Conservation (phyloP, 2,888 invertebrate genomes). For the Ditula angustiorana region DNA sequence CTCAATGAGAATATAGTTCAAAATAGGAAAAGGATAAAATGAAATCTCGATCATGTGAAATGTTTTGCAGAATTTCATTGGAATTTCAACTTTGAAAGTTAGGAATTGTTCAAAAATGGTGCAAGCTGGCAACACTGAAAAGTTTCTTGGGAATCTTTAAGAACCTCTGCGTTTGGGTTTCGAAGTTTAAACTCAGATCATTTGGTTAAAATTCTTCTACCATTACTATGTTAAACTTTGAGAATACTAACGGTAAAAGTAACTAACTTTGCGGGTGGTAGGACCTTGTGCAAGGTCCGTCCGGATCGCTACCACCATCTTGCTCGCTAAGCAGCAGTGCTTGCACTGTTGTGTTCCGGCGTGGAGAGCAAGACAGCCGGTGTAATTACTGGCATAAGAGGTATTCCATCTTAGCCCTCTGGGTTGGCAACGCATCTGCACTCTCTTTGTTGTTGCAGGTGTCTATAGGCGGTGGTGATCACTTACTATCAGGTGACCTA, state of each 20-base stretch:
- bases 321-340: too few species aligned
- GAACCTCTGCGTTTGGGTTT: constrained; percentile 20
- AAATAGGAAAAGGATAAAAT: background rate
- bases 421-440: too few species aligned
- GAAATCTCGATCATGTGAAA: constrained; percentile 1
- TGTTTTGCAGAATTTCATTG: background rate
- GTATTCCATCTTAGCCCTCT: too few species aligned
- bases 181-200: constrained; percentile 27
- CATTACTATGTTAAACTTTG: background rate
- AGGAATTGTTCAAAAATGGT: background rate
- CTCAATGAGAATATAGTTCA: background rate
- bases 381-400: too few species aligned
- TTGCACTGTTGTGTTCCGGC: too few species aligned
- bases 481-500: too few species aligned
- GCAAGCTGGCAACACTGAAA: constrained; percentile 17
- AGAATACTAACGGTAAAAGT: background rate
- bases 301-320: too few species aligned
- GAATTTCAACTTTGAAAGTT: constrained; percentile 6
- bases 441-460: too few species aligned
- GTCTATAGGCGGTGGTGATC: too few species aligned
- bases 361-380: too few species aligned
- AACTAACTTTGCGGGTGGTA: too few species aligned
- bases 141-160: constrained; percentile 22
- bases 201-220: background rate
- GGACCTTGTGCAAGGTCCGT: too few species aligned